Percentiles rank a stretch among this genome's conserved stretches.
Conservation (phyloP, 2,888 invertebrate species). For the Euphydryas editha region DNA sequence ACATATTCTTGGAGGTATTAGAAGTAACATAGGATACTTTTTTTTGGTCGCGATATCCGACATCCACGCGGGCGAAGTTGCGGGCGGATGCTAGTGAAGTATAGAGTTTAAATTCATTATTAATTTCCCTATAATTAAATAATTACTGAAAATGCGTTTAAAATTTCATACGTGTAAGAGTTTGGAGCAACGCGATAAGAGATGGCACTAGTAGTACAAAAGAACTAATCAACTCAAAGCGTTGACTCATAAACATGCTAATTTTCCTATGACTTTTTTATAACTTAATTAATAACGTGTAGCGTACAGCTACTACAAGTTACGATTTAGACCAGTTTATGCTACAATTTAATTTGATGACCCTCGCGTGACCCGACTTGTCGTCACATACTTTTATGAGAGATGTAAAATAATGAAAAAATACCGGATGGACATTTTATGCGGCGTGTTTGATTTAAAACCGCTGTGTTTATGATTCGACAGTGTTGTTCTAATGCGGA, state of each 20-base stretch:
- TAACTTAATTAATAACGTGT: constrained; percentile 82
- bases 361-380: constrained; percentile 71
- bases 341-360: constrained; percentile 77
- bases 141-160: not conserved
- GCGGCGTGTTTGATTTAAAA: constrained; percentile 70
- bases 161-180: constrained; percentile 7
- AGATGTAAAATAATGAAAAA: constrained; percentile 80
- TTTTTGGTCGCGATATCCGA: too few species aligned
- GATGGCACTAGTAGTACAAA: constrained; percentile 34
- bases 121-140: too few species aligned
- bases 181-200: constrained; percentile 33
- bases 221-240: constrained; percentile 45
- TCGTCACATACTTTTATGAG: constrained; percentile 75
- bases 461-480: constrained; percentile 54
- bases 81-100: too few species aligned
- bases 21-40: too few species aligned
- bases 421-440: constrained; percentile 69
- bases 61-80: too few species aligned
- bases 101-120: too few species aligned
- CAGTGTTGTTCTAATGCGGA: constrained; percentile 12
- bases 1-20: too few species aligned
- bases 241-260: constrained; percentile 75
- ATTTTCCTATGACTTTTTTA: constrained; percentile 80
- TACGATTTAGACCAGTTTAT: constrained; percentile 79
- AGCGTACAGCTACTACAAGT: constrained; percentile 61